Conservation (phyloP, 2,113 vertebrate species). For the Pagrus major region DNA sequence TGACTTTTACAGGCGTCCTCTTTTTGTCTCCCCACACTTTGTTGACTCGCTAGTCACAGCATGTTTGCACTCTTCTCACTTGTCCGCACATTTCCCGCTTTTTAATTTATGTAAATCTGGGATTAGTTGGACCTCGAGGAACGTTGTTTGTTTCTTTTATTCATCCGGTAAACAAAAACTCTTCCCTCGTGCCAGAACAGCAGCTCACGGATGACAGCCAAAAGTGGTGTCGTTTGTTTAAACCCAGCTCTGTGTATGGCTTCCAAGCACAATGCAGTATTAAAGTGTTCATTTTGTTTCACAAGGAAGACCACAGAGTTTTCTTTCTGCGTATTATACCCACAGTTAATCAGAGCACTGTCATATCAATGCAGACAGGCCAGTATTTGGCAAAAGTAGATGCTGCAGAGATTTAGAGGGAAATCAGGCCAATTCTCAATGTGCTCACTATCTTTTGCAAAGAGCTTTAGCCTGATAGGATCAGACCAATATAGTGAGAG, state of each 20-base stretch:
- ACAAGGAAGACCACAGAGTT: conserved; percentile 40
- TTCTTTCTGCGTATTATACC: conserved; percentile 17
- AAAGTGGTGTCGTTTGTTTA: conserved; percentile 47
- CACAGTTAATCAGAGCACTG: conserved; percentile 24
- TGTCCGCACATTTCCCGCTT: conserved; percentile 35
- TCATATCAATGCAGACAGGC: background rate
- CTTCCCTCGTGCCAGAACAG: conserved; percentile 40
- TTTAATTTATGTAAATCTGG: conserved; percentile 73
- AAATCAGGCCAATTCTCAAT: conserved; percentile 24
- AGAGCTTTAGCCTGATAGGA: conserved; percentile 56
- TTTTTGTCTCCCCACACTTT: conserved; percentile 23
- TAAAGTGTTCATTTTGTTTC: conserved; percentile 67
- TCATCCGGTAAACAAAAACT: conserved; percentile 58
- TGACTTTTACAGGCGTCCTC: conserved; percentile 28
- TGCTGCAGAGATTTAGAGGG: conserved; percentile 39
- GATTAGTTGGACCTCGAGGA: conserved; percentile 67
- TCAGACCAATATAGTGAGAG: conserved; percentile 42
- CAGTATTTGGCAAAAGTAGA: conserved; percentile 26
- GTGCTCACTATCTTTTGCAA: conserved; percentile 38
- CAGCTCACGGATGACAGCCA: conserved; percentile 46
- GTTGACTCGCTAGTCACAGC: conserved; percentile 50
- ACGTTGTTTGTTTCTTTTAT: conserved; percentile 60
- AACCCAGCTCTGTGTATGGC: conserved; percentile 57
- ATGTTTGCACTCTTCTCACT: conserved; percentile 58
- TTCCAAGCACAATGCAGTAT: conserved; percentile 54